phyloP scores from a whole-genome alignment of 2,113 vertebrate genomes.

The Nothocercus nigrocapillus region DNA sequence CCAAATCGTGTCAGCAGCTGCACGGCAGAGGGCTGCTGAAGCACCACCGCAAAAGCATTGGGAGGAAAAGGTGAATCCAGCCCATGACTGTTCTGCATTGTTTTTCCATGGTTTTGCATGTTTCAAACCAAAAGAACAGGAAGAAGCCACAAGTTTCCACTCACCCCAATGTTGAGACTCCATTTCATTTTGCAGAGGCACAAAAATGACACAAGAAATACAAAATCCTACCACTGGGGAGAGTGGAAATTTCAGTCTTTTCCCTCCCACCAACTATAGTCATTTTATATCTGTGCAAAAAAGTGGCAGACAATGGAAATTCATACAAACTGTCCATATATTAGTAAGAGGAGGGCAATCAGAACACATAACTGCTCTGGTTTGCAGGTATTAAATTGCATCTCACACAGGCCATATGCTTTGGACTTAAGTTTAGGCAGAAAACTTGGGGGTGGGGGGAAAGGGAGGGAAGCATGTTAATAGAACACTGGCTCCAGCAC shows the following conservation, averaged over 20 bases:
- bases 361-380: background rate
- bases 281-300: background rate
- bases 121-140: background rate
- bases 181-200: background rate
- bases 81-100: background rate
- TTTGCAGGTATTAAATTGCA: background rate
- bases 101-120: background rate
- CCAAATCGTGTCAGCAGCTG: background rate
- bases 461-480: no score
- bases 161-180: accelerated
- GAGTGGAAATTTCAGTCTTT: slow-evolving; percentile 19
- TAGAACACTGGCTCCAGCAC: background rate
- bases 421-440: background rate
- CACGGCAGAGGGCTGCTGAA: background rate
- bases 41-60: background rate
- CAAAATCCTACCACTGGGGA: background rate
- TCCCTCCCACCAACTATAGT: background rate
- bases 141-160: background rate
- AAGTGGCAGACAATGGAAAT: background rate
- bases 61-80: background rate
- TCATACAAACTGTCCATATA: background rate
- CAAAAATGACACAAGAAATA: background rate
- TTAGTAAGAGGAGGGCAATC: background rate
- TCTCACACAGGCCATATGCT: background rate
- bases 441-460: background rate